Conservation (phyloP, 2,797 vertebrate genomes). For the Gobionotothen gibberifrons region DNA sequence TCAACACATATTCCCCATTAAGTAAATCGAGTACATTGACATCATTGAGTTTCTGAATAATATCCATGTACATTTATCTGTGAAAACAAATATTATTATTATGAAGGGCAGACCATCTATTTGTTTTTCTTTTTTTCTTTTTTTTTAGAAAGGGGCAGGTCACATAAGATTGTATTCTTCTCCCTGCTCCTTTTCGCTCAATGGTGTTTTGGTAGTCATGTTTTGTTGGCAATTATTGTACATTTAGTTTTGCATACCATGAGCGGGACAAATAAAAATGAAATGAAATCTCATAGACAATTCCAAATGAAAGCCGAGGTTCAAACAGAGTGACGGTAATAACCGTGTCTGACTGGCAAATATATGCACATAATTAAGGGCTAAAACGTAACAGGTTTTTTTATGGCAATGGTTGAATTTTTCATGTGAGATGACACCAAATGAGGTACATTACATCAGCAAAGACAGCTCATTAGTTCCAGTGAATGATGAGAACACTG, state of each 20-base stretch:
- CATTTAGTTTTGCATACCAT: too few relatives aligned
- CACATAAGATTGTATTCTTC: too few relatives aligned
- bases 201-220: too few relatives aligned
- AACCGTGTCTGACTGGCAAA: conserved; percentile 31
- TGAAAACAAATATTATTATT: too few relatives aligned
- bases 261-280: too few relatives aligned
- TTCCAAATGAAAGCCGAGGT: conserved; percentile 24
- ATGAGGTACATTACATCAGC: conserved; percentile 70
- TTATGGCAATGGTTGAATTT: conserved; percentile 55
- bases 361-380: conserved; percentile 55
- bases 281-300: conserved; percentile 40
- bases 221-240: too few relatives aligned
- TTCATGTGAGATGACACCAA: conserved; percentile 61
- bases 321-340: conserved; percentile 34
- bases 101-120: too few relatives aligned
- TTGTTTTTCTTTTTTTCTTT: too few relatives aligned
- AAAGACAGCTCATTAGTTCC: conserved; percentile 71
- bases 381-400: conserved; percentile 51
- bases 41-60: conserved; percentile 21
- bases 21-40: conserved; percentile 3
- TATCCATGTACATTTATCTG: conserved; percentile 2
- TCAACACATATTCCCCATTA: conserved; percentile 9
- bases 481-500: conserved; percentile 65
- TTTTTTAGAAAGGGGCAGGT: too few relatives aligned
- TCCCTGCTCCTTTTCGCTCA: too few relatives aligned